These are phyloP conservation scores for Lophura nycthemera DNA, from an alignment of 2,113 vertebrate genomes.

Conservation along the genomic window DNA sequence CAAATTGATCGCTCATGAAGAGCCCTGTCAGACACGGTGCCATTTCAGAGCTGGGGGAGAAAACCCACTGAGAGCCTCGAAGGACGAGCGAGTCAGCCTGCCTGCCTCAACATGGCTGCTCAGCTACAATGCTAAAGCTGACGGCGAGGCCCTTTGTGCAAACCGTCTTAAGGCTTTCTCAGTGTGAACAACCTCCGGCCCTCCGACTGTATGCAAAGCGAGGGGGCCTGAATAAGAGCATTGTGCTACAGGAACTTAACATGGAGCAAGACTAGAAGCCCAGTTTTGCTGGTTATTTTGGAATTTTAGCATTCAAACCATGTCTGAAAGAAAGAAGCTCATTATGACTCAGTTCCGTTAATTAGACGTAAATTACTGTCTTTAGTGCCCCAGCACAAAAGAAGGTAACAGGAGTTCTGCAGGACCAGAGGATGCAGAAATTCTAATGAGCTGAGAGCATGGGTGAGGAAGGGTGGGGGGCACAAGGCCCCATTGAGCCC, in stretches of 20 bases:
- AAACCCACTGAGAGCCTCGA: background rate
- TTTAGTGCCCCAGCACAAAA: conserved; percentile 74
- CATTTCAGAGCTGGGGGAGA: conserved; percentile 73
- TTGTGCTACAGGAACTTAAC: conserved; percentile 74
- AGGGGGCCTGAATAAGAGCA: conserved; percentile 75
- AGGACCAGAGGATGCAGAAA: conserved; percentile 76
- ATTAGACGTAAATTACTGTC: conserved; percentile 85
- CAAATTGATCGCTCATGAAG: conserved; percentile 78
- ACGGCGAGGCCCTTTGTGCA: conserved; percentile 74
- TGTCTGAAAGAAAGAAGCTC: conserved; percentile 75
- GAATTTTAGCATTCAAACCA: conserved; percentile 77
- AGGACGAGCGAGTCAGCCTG: conserved; percentile 33
- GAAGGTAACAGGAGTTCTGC: conserved; percentile 78
- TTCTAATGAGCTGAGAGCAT: conserved; percentile 76
- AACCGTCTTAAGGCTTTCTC: conserved; percentile 80
- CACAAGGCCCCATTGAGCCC: conserved; percentile 68
- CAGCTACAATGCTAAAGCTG: conserved; percentile 76
- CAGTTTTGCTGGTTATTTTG: conserved; percentile 73
- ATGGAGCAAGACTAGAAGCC: conserved; percentile 66
- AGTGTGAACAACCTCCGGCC: conserved; percentile 85
- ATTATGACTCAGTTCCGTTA: conserved; percentile 85
- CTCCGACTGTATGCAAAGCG: conserved; percentile 86
- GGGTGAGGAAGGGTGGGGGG: conserved; percentile 65
- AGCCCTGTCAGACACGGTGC: conserved; percentile 75
- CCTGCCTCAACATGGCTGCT: conserved; percentile 57